Evolutionary conservation across 92 coral and sea anemone genomes (phyloP), one percentile per base, ranked within the genome.

Genomic region (Virgularia gustaviana): DNA sequence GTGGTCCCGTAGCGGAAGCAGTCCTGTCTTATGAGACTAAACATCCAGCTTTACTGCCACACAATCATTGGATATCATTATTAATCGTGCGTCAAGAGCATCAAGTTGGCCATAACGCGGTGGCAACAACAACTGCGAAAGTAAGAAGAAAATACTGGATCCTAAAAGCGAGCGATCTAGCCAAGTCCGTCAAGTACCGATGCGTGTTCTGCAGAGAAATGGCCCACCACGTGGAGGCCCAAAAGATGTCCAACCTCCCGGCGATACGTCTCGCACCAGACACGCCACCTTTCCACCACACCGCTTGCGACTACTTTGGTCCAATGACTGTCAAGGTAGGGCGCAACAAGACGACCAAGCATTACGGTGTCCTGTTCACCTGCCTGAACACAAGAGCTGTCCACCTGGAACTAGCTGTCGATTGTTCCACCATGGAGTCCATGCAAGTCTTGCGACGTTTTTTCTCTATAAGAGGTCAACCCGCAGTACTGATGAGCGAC

Each of bases 281-380:
- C 41, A 86, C 87, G 0, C 90, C 79, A 25, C 78, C 85, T n/a
- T 83, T 86, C 45, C 35, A 86, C 63, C 35, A 78, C 85, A 79
- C 70, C 6, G 63, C 83, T 5, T 74, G 82, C 39, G 87, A 86
- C 43, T 86, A 81, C 82, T 82, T 82, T 73, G 90, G 90, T 58
- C 87, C 87, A 0, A 59, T 57, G 49, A 75, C 18, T 1, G 86
- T 81, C 42, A 57, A 52, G 9, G 29, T 85, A 19, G 71, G 90
- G 13, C 72, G 84, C 38, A 82, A 78, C 72, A 81, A 81, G 51
- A 82, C 70, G 2, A 38, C 37, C 73, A 86, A 86, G 55, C 63
- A 64, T 43, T 81, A 85, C 33, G 90, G 79, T 41, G 84, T 81
- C 5, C 57, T 77, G 3, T 85, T 81, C 33, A 76, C 83, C 27